phyloP scores from a whole-genome alignment of 53 echinoderm and acorn worm species.

The Hippasteria phrygiana region DNA sequence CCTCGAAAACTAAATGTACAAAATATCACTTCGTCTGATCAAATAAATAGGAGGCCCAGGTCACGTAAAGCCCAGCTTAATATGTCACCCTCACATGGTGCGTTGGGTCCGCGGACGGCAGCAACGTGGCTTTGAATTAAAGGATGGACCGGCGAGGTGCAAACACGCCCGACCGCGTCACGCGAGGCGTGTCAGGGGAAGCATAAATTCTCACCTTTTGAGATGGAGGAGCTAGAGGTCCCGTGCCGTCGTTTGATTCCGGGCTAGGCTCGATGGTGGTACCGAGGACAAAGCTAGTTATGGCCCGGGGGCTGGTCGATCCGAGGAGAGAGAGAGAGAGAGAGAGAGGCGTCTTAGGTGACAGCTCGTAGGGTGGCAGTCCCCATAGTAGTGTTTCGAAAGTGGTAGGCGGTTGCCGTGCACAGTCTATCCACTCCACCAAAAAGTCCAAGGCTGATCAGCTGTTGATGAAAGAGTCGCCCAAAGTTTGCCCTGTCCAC shows the following conservation, averaged over 20 bases:
- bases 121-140: constrained; percentile 29
- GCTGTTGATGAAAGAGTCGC: background rate
- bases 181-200: constrained; percentile 49
- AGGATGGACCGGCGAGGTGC: constrained; percentile 30
- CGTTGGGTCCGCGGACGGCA: constrained; percentile 15
- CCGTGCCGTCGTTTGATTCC: constrained; percentile 19
- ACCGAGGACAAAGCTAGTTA: constrained; percentile 37
- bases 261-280: background rate
- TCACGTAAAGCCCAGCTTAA: constrained; percentile 31
- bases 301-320: background rate
- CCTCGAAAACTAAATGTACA: too few species aligned
- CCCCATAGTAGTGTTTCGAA: constrained; percentile 23
- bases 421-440: background rate
- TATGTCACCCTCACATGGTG: constrained; percentile 14
- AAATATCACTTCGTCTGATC: background rate
- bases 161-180: constrained; percentile 42
- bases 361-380: background rate
- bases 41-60: constrained; percentile 43
- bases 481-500: background rate
- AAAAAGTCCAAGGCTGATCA: background rate
- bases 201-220: constrained; percentile 65
- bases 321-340: background rate
- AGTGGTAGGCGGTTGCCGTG: background rate
- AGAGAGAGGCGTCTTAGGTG: background rate
- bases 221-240: background rate